Evolutionary conservation across 2,888 invertebrate species (phyloP), one percentile per base, ranked within the genome.

Genomic region (Agrotis exclamationis): DNA sequence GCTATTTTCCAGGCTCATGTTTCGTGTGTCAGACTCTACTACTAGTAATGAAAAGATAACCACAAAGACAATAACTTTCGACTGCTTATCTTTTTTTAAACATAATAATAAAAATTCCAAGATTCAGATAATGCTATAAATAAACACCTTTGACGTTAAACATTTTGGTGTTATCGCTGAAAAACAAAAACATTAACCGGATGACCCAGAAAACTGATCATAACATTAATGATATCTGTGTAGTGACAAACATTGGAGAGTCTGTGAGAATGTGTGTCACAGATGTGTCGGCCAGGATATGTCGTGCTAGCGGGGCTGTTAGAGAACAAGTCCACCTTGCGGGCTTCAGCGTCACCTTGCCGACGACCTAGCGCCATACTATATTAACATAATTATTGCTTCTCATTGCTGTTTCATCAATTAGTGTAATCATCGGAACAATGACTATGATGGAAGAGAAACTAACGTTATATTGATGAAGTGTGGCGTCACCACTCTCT

Each of bases 281-380:
- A 65, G 9, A 64, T 54, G 6, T 48, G 6, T 74, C 48, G 44
- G 14, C 11, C 6, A 39, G 44, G 48, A 22, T 33, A 45, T 57
- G 33, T 47, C 22, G 20, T 28, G 50, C 45, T 11, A 50, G 28
- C 48, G n/a, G 45, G 18, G 16, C 47, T 45, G 57, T 50, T 6
- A 80, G 51, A 48, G 28, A 7, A 56, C 69, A 51, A 53, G 80
- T 64, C 62, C 62, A 67, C 80, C 71, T 79, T 82, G 76, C 20
- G 45, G 70, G 65, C 53, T 63, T 60, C 50, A 53, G n/a, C 48
- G 58, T 80, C 51, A 57, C 65, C 76, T 80, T 58, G 71, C 50
- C 45, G 59, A 22, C 20, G 71, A 71, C 81, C 77, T 78, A 71
- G 65, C 71, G 20, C 48, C 22, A 39, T 14, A 45, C 33, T 56